Conservation (phyloP, 2,113 vertebrate species). For the Fulmarus glacialis region DNA sequence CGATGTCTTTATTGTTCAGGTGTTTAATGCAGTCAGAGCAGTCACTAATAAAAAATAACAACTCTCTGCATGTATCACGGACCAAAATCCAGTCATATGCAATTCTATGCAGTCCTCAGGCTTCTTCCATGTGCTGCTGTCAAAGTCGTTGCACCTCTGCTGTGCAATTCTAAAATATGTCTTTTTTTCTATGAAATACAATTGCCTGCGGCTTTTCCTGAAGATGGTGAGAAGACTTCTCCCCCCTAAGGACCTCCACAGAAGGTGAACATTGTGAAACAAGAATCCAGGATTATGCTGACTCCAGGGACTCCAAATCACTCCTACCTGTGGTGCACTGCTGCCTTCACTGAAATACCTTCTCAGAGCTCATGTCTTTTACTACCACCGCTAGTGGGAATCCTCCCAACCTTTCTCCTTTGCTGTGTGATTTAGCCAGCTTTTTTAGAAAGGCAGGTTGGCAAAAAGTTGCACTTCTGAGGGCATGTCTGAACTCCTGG, state of each 20-base stretch:
- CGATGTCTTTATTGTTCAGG: not conserved
- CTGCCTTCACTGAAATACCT: not conserved
- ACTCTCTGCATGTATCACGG: not conserved
- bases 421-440: not conserved
- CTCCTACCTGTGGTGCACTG: not conserved
- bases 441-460: not conserved
- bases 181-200: not conserved
- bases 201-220: not conserved
- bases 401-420: not conserved
- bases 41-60: constrained; percentile 23
- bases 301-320: not conserved
- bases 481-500: not conserved
- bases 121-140: not conserved
- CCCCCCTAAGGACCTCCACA: not conserved
- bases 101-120: not conserved
- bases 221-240: not conserved
- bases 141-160: not conserved
- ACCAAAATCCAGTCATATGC: not conserved
- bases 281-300: not conserved
- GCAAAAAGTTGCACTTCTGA: not conserved
- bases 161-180: not conserved
- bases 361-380: not conserved
- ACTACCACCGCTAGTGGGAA: not conserved
- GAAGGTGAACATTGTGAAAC: not conserved
- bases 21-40: constrained; percentile 27